Base-by-base conservation (phyloP, 2,113 vertebrate species). In the Prolemur simus region DNA sequence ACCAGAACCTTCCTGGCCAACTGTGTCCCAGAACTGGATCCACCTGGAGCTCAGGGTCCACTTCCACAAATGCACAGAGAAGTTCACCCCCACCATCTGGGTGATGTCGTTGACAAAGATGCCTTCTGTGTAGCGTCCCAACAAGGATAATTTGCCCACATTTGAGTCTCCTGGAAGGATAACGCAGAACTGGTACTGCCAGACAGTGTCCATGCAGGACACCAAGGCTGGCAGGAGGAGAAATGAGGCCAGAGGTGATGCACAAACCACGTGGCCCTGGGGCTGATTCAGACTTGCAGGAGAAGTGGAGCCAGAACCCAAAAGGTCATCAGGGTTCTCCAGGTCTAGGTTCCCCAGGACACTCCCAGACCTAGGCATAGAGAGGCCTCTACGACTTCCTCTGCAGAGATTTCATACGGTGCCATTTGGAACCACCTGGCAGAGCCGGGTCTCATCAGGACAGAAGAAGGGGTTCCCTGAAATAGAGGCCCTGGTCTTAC, bases 21-120 rank as follows among this genome's bases (percentile, higher is more conserved):
- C 99, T 0, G 99, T 99, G 97, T 99, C 99, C 99, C 99, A 99
- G 97, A 99, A 99, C 98, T 99, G 99, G 95, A 99, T 98, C 99
- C 94, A 99, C 97, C 27, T 93, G 94, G 39, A 99, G 97, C 2
- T 2, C 98, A 0, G 98, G 98, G 91, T 99, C 98, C 95, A 99
- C 98, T 97, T 99, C 99, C 98, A 99, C 98, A 21, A 99, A 99
- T 99, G 98, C 18, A 99, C 99, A 0, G 99, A 99, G 96, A 99
- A 99, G 83, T 99, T 99, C 86, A 99, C 99, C 3, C 99, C 99
- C 34, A 99, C 99, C 0, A 99, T 99, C 97, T 99, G 98, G 69
- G 99, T 99, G 86, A 98, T 91, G 32, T 98, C 87, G 0, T 99
- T 10, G 29, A 63, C 99, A 97, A 99, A 99, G 89, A 97, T 34